phyloP scores from a whole-genome alignment of 1,140 invertebrate genomes.

The Phthorimaea operculella region DNA sequence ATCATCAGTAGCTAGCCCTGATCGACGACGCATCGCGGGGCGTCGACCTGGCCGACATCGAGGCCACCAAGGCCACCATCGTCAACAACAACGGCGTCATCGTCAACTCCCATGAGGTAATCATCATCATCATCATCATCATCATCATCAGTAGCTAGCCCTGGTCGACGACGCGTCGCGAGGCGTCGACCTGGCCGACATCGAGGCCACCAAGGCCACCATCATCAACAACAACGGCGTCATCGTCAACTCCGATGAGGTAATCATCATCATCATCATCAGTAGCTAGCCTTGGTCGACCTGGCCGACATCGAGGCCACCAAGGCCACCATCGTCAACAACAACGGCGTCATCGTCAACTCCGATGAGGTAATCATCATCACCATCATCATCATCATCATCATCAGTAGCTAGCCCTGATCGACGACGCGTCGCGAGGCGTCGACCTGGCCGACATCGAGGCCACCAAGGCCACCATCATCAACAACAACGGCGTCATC shows the following conservation, averaged over 20 bases:
- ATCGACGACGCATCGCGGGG: slow-evolving; percentile 93
- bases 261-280: slow-evolving; percentile 25
- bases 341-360: slow-evolving; percentile 82
- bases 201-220: slow-evolving; percentile 82
- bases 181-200: slow-evolving; percentile 84
- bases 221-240: slow-evolving; percentile 80
- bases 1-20: slow-evolving; percentile 57
- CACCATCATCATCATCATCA: too few relatives aligned
- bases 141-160: slow-evolving; percentile 68
- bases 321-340: slow-evolving; percentile 77
- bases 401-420: slow-evolving; percentile 61
- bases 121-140: slow-evolving; percentile 68
- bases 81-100: slow-evolving; percentile 81
- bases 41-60: slow-evolving; percentile 85
- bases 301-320: slow-evolving; percentile 85
- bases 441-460: slow-evolving; percentile 87
- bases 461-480: slow-evolving; percentile 80
- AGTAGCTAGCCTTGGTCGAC: slow-evolving; percentile 73
- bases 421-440: slow-evolving; percentile 92
- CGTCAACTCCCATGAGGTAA: slow-evolving; percentile 75
- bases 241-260: slow-evolving; percentile 78
- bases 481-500: slow-evolving; percentile 80
- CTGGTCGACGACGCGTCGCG: too few relatives aligned
- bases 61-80: slow-evolving; percentile 82
- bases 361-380: slow-evolving; percentile 70